These are phyloP conservation scores for Heliocidaris tuberculata DNA, from an alignment of 35 echinoderm and acorn worm species.

Conservation along the genomic window DNA sequence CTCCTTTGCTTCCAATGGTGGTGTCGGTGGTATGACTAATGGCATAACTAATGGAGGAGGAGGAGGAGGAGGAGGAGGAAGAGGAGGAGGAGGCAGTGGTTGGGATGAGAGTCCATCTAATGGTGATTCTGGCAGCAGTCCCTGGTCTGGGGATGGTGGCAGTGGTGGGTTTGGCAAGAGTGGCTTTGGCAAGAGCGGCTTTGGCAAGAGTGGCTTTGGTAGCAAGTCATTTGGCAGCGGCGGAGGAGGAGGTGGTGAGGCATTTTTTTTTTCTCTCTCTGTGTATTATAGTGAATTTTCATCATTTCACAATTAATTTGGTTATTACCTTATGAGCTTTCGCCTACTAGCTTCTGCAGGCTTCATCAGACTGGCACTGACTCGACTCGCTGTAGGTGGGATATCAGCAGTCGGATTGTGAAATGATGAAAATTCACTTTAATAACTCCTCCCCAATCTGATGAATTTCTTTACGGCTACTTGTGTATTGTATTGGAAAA, in stretches of 20 bases:
- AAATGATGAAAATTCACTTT: too few species aligned
- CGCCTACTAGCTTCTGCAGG: too few species aligned
- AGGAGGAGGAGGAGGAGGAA: conserved; percentile 14
- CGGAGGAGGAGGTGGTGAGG: conserved; percentile 31
- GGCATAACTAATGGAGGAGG: background rate
- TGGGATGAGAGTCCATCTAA: conserved; percentile 23
- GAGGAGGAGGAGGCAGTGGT: background rate
- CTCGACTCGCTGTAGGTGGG: too few species aligned
- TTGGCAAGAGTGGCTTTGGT: background rate
- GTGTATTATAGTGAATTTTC: too few species aligned
- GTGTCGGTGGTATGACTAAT: conserved; percentile 31
- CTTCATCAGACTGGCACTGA: too few species aligned
- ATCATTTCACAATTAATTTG: too few species aligned
- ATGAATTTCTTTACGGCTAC: too few species aligned
- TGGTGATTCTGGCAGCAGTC: background rate
- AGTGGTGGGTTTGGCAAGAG: conserved; percentile 25
- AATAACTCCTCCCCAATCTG: too few species aligned
- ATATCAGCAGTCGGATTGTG: too few species aligned
- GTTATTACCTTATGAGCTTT: too few species aligned
- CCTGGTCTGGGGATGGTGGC: background rate
- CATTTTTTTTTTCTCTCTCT: background rate
- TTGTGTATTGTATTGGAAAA: background rate
- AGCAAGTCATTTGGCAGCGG: background rate
- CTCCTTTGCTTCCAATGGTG: conserved; percentile 16
- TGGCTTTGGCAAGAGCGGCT: background rate